Base-by-base conservation (phyloP, 2,113 vertebrate genomes). In the Ploceus nigricollis region DNA sequence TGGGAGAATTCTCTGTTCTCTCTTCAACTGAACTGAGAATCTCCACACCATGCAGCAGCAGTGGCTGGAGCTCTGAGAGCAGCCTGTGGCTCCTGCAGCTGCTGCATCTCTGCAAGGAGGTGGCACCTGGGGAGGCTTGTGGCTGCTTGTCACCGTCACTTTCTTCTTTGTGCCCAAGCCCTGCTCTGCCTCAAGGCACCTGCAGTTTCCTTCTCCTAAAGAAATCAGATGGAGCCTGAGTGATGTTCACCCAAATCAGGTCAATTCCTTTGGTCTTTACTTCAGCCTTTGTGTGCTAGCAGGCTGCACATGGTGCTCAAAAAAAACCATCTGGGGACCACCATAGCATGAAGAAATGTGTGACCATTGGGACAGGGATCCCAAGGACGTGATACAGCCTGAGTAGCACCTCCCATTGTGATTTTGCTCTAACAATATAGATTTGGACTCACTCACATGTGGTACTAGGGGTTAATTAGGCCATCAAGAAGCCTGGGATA, bases 21-120 rank as follows among this genome's bases (percentile, higher is more conserved):
- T n/a, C n/a, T n/a, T n/a, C n/a, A n/a, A n/a, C n/a, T n/a, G n/a
- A n/a, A n/a, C n/a, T n/a, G n/a, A n/a, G n/a, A n/a, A n/a, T n/a
- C n/a, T n/a, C n/a, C n/a, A n/a, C n/a, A n/a, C n/a, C n/a, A n/a
- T 13, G 25, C 40, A 69, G 48, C 35, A 75, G 53, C 22, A 65
- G n/a, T 30, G 40, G 37, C 42, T 65, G 1, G 2, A 71, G 15
- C 27, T 76, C 48, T 30, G 17, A n/a, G 33, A 63, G 27, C 0
- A 0, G 4, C 24, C 40, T 53, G 35, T 1, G 1, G 37, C 27
- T 70, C 40, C 66, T 39, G 48, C 33, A 84, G 31, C 68, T 50
- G 13, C 0, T 0, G 45, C 47, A 54, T 3, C 15, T 68, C 45
- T 14, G 25, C 3, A 2, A 37, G 44, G 35, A 58, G 21, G 10